Base-by-base conservation (phyloP, 1,140 invertebrate genomes). In the Physella acuta region DNA sequence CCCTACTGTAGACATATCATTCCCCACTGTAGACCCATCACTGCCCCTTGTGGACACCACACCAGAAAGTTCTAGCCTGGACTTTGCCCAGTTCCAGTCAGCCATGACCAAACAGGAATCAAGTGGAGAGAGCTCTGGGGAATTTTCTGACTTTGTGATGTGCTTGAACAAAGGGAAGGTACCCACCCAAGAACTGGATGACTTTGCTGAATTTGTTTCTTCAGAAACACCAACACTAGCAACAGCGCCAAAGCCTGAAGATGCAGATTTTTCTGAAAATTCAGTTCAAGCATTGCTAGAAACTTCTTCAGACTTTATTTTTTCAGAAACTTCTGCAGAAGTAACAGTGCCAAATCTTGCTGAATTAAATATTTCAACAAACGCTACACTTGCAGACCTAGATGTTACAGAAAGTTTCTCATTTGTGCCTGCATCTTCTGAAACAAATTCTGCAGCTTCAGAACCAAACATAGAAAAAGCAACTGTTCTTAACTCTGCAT, bases 111-210 rank as follows among this genome's bases (percentile, higher is more conserved):
- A 49, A 49, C 11, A 49, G 44, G 44, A 49, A 49, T 14, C 11
- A n/a, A 14, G 11, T n/a, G n/a, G n/a, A n/a, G n/a, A 49, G n/a
- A 14, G 44, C 44, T n/a, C 44, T n/a, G n/a, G n/a, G n/a, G 44
- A 49, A 14, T 62, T 44, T 49, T 62, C 60, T 8, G 60, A 62
- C 30, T 39, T 62, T 62, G 36, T 62, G 31, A 1, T 20, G 44
- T 44, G 17, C 3, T 33, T 11, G 16, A 8, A 62, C 44, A 26
- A 49, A 49, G 44, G n/a, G 44, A 49, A 49, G n/a, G 44, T n/a
- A n/a, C n/a, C n/a, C n/a, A n/a, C n/a, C n/a, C n/a, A n/a, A n/a
- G 56, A 59, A 17, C 28, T 14, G 3, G 30, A 59, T 53, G 52
- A 5, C 4, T 53, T 53, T 53, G 8, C 52, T 8, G 52, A 53